Conservation (phyloP, 2,797 vertebrate species). For the Phoebastria nigripes region DNA sequence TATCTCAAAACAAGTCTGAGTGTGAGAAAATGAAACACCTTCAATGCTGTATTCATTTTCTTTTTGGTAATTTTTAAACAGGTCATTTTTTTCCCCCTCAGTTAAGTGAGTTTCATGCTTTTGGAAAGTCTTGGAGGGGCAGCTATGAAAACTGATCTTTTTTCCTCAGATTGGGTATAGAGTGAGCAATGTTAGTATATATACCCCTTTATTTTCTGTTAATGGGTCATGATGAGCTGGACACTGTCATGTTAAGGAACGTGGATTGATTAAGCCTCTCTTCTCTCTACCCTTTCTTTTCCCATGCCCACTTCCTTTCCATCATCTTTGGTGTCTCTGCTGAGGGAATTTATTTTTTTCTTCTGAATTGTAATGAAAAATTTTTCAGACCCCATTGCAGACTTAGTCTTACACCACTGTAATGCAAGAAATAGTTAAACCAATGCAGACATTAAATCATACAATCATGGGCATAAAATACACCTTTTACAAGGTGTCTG, state of each 20-base stretch:
- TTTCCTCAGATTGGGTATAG: neutral
- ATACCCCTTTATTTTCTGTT: neutral
- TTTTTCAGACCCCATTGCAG: neutral
- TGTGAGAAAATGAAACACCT: neutral
- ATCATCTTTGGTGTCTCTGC: neutral
- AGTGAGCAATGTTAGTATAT: neutral
- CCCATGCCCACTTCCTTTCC: neutral
- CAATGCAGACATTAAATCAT: constrained; percentile 31
- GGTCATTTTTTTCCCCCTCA: neutral
- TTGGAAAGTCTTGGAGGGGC: neutral
- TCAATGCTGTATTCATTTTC: neutral
- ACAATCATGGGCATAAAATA: constrained; percentile 39
- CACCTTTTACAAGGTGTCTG: constrained; percentile 42
- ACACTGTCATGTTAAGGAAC: neutral
- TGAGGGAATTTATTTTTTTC: neutral
- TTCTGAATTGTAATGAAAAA: neutral
- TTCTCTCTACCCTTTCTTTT: neutral
- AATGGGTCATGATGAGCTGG: neutral
- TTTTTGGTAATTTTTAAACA: neutral
- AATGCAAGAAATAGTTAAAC: constrained; percentile 10
- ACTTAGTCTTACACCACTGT: constrained; percentile 8
- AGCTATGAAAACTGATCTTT: neutral
- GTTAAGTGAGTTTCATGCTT: neutral
- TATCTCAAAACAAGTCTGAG: neutral
- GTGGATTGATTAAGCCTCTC: neutral